Conservation (phyloP, 2,113 vertebrate genomes). For the Aptenodytes patagonicus region DNA sequence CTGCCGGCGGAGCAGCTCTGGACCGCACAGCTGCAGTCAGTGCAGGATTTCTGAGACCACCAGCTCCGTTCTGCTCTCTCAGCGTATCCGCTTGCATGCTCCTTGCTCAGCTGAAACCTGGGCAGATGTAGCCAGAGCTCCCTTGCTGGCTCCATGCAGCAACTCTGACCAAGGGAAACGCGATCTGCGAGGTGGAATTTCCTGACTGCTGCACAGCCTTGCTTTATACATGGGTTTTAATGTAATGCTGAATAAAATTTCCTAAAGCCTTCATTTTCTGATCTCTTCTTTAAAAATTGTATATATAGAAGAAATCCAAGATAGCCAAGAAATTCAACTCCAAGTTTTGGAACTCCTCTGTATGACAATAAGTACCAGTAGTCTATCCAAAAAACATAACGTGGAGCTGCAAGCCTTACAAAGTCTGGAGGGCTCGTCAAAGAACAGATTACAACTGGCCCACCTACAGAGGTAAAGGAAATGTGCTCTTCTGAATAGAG, state of each 20-base stretch:
- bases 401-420: neutral
- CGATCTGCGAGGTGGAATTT: neutral
- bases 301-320: neutral
- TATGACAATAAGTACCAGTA: neutral
- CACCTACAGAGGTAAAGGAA: neutral
- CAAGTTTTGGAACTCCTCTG: neutral
- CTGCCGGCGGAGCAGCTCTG: fast-evolving
- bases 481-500: neutral
- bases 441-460: neutral
- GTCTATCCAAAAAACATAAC: neutral
- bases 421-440: neutral
- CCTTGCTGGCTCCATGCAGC: neutral
- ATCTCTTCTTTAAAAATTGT: neutral
- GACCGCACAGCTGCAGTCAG: fast-evolving
- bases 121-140: neutral
- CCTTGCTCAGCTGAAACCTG: neutral
- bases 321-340: neutral
- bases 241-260: neutral
- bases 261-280: neutral
- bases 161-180: neutral
- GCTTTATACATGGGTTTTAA: neutral
- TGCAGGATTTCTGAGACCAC: neutral
- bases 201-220: neutral
- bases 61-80: neutral
- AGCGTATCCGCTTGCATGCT: fast-evolving